A percentile compares a stretch with the other conserved stretches of the same genome.
These are phyloP conservation scores for Boloria euphrosyne DNA, from an alignment of 2,888 invertebrate genomes.

Conservation along the genomic window DNA sequence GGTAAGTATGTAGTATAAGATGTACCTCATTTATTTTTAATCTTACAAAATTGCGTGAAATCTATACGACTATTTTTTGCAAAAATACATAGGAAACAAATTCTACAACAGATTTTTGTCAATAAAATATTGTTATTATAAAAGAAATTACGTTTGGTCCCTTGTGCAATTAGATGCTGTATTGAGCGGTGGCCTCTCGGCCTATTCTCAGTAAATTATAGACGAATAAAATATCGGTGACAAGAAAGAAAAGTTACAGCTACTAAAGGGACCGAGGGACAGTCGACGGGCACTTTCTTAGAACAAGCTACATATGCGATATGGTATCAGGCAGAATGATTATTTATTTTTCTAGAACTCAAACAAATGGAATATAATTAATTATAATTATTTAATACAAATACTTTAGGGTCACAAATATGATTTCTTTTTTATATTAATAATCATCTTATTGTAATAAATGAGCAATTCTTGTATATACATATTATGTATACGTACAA, in stretches of 20 bases:
- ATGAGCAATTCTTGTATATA: too few relatives aligned
- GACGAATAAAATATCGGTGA: slow-evolving; percentile 71
- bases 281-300: slow-evolving; percentile 19
- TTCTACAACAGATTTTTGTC: too few relatives aligned
- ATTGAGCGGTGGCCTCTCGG: slow-evolving; percentile 16
- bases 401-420: too few relatives aligned
- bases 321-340: slow-evolving; percentile 3
- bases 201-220: slow-evolving; percentile 58
- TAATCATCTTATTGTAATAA: too few relatives aligned
- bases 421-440: too few relatives aligned
- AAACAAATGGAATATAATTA: background rate
- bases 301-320: background rate
- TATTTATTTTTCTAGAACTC: background rate
- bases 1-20: background rate
- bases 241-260: slow-evolving; percentile 69
- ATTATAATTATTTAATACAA: too few relatives aligned
- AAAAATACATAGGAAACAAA: too few relatives aligned
- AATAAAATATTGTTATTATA: background rate
- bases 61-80: background rate
- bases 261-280: slow-evolving; percentile 66
- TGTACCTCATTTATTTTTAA: background rate
- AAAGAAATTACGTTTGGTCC: background rate
- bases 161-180: slow-evolving; percentile 2
- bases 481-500: too few relatives aligned
- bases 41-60: background rate